Conservation (phyloP, 2,888 invertebrate species). For the Lymantria dispar region DNA sequence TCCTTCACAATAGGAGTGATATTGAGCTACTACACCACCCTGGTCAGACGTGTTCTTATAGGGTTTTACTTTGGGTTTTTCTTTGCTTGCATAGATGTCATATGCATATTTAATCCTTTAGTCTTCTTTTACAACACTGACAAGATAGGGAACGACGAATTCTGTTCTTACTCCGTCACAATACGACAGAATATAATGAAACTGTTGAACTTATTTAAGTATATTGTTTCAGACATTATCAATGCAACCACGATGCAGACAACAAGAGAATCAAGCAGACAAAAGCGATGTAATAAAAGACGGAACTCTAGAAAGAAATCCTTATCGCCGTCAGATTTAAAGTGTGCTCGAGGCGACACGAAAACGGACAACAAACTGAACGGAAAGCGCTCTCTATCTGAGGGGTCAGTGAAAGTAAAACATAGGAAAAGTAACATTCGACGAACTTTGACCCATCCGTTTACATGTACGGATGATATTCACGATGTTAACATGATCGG, state of each 20-base stretch:
- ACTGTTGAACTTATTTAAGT: not conserved
- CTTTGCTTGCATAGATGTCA: too few relatives aligned
- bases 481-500: slow-evolving; percentile 61
- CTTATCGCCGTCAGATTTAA: slow-evolving; percentile 73
- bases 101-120: too few relatives aligned
- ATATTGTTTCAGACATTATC: slow-evolving; percentile 57
- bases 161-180: too few relatives aligned
- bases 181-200: not conserved
- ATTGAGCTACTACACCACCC: too few relatives aligned
- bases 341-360: slow-evolving; percentile 57
- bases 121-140: too few relatives aligned
- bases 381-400: slow-evolving; percentile 70
- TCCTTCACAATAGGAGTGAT: too few relatives aligned
- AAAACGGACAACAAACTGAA: slow-evolving; percentile 64
- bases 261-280: slow-evolving; percentile 70
- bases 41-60: too few relatives aligned
- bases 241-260: slow-evolving; percentile 74
- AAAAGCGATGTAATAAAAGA: slow-evolving; percentile 72
- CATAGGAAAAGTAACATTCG: slow-evolving; percentile 76
- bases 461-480: slow-evolving; percentile 62
- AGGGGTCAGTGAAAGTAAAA: slow-evolving; percentile 74
- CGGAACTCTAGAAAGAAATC: slow-evolving; percentile 79
- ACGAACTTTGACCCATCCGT: slow-evolving; percentile 76
- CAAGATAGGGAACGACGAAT: too few relatives aligned
- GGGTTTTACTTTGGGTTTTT: too few relatives aligned